A percentile compares a stretch with the other conserved stretches of the same genome.
Conservation (phyloP, 2,797 vertebrate species). For the Betta splendens region DNA sequence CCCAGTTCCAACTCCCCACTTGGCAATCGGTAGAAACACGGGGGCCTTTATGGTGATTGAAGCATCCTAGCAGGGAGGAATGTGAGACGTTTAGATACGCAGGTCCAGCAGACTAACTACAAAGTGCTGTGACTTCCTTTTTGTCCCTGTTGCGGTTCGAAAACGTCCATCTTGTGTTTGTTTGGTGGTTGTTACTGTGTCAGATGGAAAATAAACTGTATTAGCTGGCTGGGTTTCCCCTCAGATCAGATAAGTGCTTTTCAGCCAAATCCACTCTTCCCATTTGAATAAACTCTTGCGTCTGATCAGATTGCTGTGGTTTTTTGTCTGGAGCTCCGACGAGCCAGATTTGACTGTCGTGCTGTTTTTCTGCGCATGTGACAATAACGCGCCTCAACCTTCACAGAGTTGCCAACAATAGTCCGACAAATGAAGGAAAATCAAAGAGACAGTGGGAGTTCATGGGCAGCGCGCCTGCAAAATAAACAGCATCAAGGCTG, state of each 20-base stretch:
- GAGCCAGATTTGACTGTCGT: too few relatives aligned
- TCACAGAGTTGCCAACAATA: conserved; percentile 45
- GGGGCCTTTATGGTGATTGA: conserved; percentile 47
- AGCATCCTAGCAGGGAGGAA: conserved; percentile 51
- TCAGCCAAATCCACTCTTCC: background rate
- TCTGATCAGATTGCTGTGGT: background rate
- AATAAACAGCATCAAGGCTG: conserved; percentile 71
- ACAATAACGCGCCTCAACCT: conserved; percentile 9
- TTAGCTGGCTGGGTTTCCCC: conserved; percentile 16
- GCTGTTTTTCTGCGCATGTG: too few relatives aligned
- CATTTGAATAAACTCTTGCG: background rate
- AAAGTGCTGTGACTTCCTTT: conserved; percentile 21
- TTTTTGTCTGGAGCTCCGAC: background rate
- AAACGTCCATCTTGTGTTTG: conserved; percentile 22
- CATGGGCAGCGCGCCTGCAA: conserved; percentile 45
- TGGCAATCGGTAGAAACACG: conserved; percentile 52
- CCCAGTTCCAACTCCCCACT: conserved; percentile 35
- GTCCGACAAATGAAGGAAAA: conserved; percentile 61
- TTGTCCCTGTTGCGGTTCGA: background rate
- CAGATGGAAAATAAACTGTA: background rate
- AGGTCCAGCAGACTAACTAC: conserved; percentile 22
- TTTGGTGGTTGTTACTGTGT: conserved; percentile 9
- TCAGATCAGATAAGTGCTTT: conserved; percentile 5
- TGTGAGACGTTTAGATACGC: conserved; percentile 54
- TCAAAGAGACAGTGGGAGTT: conserved; percentile 61